phyloP scores from a whole-genome alignment of 2,113 vertebrate genomes.

The Myotis lucifugus region DNA sequence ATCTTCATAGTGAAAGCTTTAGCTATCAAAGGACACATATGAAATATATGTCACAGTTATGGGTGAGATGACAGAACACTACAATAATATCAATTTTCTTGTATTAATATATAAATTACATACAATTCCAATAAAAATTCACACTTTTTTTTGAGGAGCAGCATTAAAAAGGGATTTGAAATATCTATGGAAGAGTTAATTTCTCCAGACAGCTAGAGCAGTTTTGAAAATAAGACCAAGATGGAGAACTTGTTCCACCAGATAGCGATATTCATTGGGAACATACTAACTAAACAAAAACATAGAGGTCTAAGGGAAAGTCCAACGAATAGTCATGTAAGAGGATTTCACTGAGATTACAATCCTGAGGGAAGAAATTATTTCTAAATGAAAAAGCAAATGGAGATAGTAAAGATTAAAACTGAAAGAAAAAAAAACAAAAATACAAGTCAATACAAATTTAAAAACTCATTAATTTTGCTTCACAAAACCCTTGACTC shows the following conservation, averaged over 20 bases:
- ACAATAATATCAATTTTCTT: not conserved
- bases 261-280: not conserved
- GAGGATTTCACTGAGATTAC: not conserved
- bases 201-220: not conserved
- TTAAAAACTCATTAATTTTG: not conserved
- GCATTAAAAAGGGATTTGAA: not conserved
- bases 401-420: not conserved
- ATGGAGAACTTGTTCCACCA: not conserved
- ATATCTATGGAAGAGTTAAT: not conserved
- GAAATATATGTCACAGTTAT: not conserved
- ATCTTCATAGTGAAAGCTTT: not conserved
- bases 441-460: not conserved
- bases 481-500: not conserved
- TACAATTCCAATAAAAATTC: not conserved
- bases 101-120: not conserved
- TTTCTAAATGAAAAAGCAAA: conserved; percentile 51
- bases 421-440: not conserved
- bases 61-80: not conserved
- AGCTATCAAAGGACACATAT: not conserved
- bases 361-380: not conserved
- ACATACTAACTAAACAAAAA: not conserved
- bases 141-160: not conserved
- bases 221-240: not conserved
- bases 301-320: not conserved
- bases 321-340: not conserved